phyloP scores from a whole-genome alignment of 2,797 vertebrate genomes.

The Tapera naevia region DNA sequence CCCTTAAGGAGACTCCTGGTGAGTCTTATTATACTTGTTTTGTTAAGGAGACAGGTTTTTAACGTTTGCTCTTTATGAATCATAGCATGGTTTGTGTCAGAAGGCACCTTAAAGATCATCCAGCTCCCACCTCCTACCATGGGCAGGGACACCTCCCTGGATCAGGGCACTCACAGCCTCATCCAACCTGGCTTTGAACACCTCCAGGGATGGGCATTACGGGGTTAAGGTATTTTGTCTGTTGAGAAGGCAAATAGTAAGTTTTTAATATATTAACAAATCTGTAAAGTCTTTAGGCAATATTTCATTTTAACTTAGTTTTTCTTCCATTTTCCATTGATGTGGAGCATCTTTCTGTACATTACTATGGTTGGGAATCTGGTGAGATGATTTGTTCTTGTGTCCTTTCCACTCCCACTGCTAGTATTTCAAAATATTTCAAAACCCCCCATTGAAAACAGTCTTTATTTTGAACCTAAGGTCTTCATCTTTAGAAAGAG shows the following conservation, averaged over 20 bases:
- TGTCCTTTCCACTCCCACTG: neutral
- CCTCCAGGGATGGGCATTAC: no score
- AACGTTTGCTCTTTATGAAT: neutral
- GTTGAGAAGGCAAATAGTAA: neutral
- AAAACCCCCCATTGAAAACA: neutral
- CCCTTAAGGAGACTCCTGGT: neutral
- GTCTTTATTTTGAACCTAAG: neutral
- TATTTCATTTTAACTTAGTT: neutral
- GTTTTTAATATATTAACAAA: neutral
- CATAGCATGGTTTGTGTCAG: no score
- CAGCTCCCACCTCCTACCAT: no score
- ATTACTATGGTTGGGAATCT: neutral
- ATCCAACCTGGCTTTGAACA: no score
- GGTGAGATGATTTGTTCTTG: neutral
- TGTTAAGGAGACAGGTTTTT: neutral
- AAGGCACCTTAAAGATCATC: no score
- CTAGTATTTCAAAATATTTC: neutral
- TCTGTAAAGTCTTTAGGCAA: neutral
- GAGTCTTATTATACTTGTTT: neutral
- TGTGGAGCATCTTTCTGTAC: neutral
- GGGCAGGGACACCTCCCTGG: no score
- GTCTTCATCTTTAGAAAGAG: neutral
- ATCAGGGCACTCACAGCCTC: no score
- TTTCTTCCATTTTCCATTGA: neutral
- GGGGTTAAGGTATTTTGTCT: neutral